Conservation (phyloP, 2,797 vertebrate species). For the Rhinatrema bivittatum region DNA sequence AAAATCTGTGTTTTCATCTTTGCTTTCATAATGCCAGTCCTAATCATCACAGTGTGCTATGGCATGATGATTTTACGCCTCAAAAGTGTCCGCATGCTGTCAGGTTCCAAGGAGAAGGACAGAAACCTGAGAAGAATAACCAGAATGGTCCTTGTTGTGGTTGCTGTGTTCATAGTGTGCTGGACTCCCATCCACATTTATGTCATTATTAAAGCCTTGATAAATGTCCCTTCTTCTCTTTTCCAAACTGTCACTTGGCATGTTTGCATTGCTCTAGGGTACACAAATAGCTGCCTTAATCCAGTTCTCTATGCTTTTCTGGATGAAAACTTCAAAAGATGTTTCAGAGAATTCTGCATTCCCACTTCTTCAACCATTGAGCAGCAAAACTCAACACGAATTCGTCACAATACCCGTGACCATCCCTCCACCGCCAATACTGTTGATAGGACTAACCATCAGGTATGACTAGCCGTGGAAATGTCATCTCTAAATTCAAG, state of each 20-base stretch:
- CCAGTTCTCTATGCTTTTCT: constrained; percentile 96
- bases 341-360: constrained; percentile 95
- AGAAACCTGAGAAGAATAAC: constrained; percentile 92
- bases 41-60: constrained; percentile 95
- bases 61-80: constrained; percentile 96
- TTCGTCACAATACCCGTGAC: constrained; percentile 75
- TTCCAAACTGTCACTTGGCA: constrained; percentile 95
- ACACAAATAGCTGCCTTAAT: constrained; percentile 94
- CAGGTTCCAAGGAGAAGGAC: constrained; percentile 96
- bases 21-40: constrained; percentile 95
- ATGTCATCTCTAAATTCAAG: constrained; percentile 71
- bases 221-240: constrained; percentile 84
- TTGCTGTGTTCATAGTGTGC: constrained; percentile 93
- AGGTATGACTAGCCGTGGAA: constrained; percentile 93
- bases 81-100: constrained; percentile 94
- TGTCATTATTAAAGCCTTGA: constrained; percentile 88
- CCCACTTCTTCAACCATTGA: constrained; percentile 80
- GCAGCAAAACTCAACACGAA: constrained; percentile 82
- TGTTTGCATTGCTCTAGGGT: constrained; percentile 95
- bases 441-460: constrained; percentile 85
- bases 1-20: constrained; percentile 99
- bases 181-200: constrained; percentile 98
- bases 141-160: constrained; percentile 95
- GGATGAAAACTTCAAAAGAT: constrained; percentile 98
- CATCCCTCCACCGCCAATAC: constrained; percentile 79